Evolutionary conservation across 1,140 invertebrate genomes (phyloP).

Genomic region (Dendroctonus valens): DNA sequence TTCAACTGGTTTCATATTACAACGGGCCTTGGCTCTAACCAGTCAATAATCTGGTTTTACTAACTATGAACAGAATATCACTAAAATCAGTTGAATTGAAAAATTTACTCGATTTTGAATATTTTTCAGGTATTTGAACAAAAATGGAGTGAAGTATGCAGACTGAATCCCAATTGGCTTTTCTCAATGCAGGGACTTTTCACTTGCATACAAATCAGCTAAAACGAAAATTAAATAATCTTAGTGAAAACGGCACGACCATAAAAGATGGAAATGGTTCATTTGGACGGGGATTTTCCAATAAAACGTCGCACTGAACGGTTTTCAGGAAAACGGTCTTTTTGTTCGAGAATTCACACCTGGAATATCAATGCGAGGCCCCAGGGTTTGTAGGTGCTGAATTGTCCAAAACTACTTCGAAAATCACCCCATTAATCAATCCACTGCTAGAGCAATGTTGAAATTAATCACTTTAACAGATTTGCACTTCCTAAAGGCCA

Average conservation of each 20-base stretch:
- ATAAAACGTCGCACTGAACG: background rate
- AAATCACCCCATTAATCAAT: too few species aligned
- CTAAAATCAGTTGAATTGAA: background rate
- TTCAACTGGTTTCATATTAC: background rate
- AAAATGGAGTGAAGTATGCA: background rate
- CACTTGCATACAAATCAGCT: conserved; percentile 3
- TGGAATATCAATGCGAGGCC: too few species aligned
- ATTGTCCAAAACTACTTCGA: too few species aligned
- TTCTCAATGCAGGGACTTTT: background rate
- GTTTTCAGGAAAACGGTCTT: too few species aligned
- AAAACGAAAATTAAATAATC: conserved; percentile 15
- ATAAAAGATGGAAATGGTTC: background rate
- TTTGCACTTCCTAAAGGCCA: too few species aligned
- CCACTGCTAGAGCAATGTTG: too few species aligned
- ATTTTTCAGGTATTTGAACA: background rate
- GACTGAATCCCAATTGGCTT: conserved; percentile 8
- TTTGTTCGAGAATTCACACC: too few species aligned
- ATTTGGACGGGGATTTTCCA: background rate
- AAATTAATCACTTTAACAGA: too few species aligned
- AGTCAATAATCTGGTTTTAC: background rate
- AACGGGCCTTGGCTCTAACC: background rate
- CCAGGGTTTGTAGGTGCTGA: too few species aligned
- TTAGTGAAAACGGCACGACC: conserved; percentile 9
- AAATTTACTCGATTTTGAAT: background rate
- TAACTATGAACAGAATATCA: background rate